phyloP scores from a whole-genome alignment of 2,888 invertebrate genomes.

The Bombylius discolor region DNA sequence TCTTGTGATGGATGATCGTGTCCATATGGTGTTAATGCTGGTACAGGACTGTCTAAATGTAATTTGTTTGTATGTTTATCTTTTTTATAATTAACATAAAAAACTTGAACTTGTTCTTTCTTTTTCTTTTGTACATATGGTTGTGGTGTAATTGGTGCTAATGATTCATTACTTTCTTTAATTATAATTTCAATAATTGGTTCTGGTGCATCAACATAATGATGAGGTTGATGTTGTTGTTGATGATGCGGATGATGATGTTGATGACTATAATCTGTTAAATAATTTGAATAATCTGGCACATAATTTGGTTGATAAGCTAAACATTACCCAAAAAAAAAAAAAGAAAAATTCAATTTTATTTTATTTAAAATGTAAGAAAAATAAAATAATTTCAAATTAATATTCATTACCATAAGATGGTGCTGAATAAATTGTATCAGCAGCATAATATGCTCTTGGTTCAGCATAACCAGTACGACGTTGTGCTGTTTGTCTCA shows the following conservation, averaged over 20 bases:
- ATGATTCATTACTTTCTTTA: conserved; percentile 72
- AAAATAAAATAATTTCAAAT: background rate
- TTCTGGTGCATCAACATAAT: conserved; percentile 65
- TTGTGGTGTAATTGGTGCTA: conserved; percentile 49
- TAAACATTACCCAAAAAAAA: background rate
- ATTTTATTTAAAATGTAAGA: background rate
- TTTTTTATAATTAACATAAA: conserved; percentile 82
- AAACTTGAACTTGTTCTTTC: conserved; percentile 80
- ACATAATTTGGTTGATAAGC: conserved; percentile 8
- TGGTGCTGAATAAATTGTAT: conserved; percentile 25
- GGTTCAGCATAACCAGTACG: conserved; percentile 23
- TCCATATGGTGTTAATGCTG: conserved; percentile 59
- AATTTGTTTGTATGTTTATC: conserved; percentile 57
- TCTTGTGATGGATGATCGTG: conserved; percentile 49
- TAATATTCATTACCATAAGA: conserved; percentile 18
- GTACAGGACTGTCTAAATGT: conserved; percentile 66
- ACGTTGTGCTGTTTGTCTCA: conserved; percentile 22
- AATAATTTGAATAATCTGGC: conserved; percentile 20
- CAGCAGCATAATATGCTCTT: conserved; percentile 22
- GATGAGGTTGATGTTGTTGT: conserved; percentile 29
- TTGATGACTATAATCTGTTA: conserved; percentile 20
- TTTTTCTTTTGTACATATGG: conserved; percentile 39
- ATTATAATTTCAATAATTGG: conserved; percentile 88
- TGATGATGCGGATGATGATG: conserved; percentile 26
- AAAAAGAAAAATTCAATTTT: background rate